Evolutionary conservation across 2,797 vertebrate genomes (phyloP).

Genomic region (Odontamblyopus lacepedii): DNA sequence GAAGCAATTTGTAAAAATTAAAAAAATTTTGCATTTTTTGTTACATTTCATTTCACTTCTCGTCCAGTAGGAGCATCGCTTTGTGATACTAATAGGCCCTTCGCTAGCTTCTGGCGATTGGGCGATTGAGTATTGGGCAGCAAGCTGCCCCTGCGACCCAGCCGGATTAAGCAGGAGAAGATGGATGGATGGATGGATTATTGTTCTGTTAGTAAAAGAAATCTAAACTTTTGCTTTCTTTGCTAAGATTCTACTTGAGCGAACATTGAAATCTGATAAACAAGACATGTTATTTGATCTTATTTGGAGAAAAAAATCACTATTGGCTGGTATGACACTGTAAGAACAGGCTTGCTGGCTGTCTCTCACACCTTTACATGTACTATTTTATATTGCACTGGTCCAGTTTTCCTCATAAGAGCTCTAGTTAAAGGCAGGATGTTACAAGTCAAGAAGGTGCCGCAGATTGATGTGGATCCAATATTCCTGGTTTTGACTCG

Average conservation of each 20-base stretch:
- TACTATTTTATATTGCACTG: neutral
- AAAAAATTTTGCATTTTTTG: too few relatives aligned
- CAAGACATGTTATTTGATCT: neutral
- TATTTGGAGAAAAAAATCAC: neutral
- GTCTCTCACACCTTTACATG: neutral
- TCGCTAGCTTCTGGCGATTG: too few relatives aligned
- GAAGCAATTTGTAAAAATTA: too few relatives aligned
- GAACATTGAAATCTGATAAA: neutral
- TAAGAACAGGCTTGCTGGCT: neutral
- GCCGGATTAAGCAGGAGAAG: too few relatives aligned
- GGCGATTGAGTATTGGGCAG: too few relatives aligned
- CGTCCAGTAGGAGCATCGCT: too few relatives aligned
- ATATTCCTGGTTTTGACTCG: neutral
- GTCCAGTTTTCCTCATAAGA: slow-evolving; percentile 4
- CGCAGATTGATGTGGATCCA: neutral
- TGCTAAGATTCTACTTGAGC: neutral
- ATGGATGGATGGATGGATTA: too few relatives aligned
- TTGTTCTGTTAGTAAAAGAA: neutral
- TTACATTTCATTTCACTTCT: too few relatives aligned
- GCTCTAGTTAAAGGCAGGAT: slow-evolving; percentile 3
- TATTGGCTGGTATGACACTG: neutral
- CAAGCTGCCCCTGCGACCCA: too few relatives aligned
- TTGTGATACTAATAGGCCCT: too few relatives aligned
- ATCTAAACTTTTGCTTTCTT: neutral
- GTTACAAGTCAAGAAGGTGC: neutral